These are phyloP conservation scores for Eclectus roratus DNA, from an alignment of 2,113 vertebrate genomes.

Conservation along the genomic window DNA sequence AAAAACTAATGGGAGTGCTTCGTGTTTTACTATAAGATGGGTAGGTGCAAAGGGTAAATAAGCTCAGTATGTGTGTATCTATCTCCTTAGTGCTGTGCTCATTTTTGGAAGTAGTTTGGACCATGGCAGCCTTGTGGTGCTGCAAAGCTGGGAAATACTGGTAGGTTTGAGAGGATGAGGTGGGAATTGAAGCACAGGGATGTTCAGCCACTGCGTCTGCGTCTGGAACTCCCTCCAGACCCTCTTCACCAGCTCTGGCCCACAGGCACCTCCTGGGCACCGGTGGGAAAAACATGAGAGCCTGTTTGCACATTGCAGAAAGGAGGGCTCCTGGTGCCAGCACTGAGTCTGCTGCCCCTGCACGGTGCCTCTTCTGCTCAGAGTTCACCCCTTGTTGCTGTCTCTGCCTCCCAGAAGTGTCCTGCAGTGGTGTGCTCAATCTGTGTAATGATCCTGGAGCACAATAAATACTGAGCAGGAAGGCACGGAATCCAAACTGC, in stretches of 20 bases:
- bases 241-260: background rate
- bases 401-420: background rate
- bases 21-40: background rate
- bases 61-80: background rate
- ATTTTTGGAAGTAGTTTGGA: background rate
- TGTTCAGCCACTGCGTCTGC: background rate
- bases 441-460: background rate
- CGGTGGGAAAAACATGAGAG: background rate
- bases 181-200: too few species aligned
- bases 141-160: background rate
- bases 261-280: background rate
- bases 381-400: background rate
- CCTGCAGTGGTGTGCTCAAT: background rate
- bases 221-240: background rate
- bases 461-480: background rate
- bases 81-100: background rate
- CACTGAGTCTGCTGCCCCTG: background rate
- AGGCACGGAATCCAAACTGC: background rate
- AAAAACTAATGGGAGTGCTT: background rate
- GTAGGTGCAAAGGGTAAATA: background rate
- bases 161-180: background rate
- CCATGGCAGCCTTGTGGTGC: background rate
- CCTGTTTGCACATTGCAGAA: accelerated
- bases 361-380: too few species aligned
- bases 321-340: background rate